Conservation (phyloP, 2,888 invertebrate genomes). For the Mesorhabditis sp. region DNA sequence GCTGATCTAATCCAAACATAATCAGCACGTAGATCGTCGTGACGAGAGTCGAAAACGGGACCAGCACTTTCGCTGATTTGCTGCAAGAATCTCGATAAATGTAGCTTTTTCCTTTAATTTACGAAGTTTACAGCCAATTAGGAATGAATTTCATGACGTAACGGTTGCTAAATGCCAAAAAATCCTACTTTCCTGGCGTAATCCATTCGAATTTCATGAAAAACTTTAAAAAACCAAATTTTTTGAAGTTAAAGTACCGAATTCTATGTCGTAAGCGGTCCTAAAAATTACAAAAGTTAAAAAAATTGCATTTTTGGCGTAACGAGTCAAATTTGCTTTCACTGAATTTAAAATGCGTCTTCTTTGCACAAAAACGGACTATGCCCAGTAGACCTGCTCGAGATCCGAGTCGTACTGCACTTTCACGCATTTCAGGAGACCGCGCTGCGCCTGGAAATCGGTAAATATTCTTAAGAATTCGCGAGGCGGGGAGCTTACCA, state of each 20-base stretch:
- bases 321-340: too few relatives aligned
- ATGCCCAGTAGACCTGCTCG: not conserved
- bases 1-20: slow-evolving; percentile 4
- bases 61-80: slow-evolving; percentile 1
- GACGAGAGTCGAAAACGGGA: slow-evolving; percentile 1
- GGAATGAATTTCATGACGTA: too few relatives aligned
- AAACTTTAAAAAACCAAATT: not conserved
- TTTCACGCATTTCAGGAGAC: not conserved
- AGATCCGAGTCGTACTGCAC: not conserved
- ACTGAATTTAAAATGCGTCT: too few relatives aligned
- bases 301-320: too few relatives aligned
- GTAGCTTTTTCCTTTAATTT: too few relatives aligned
- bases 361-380: slow-evolving; percentile 3
- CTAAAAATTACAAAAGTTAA: too few relatives aligned
- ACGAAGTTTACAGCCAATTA: too few relatives aligned
- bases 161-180: too few relatives aligned
- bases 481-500: too few relatives aligned
- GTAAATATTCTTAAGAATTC: too few relatives aligned
- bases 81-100: not conserved
- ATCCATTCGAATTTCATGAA: not conserved
- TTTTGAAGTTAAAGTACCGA: too few relatives aligned
- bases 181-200: not conserved
- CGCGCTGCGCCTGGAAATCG: not conserved
- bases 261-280: too few relatives aligned
- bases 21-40: not conserved